Evolutionary conservation across 1,140 invertebrate genomes (phyloP).

Genomic region (Leptinotarsa texana): DNA sequence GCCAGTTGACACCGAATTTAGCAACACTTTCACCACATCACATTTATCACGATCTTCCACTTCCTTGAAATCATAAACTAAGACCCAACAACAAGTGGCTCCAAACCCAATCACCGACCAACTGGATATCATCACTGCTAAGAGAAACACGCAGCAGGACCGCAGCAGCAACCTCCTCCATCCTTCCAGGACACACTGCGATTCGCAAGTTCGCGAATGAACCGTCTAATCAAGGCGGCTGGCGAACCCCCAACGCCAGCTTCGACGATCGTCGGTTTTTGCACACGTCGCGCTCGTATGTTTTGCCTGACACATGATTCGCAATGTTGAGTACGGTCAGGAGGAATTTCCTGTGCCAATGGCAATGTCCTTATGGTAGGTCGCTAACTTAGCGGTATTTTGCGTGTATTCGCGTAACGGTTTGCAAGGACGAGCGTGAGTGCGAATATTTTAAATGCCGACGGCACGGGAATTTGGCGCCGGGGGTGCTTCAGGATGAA

Average conservation of each 20-base stretch:
- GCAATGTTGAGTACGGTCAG: conserved; percentile 53
- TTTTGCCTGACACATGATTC: conserved; percentile 42
- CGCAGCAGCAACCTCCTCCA: neutral
- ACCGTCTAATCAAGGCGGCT: neutral
- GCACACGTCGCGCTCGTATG: conserved; percentile 38
- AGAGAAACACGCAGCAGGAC: conserved; percentile 10
- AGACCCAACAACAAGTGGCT: no score
- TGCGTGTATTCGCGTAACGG: conserved; percentile 36
- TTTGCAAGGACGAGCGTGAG: conserved; percentile 20
- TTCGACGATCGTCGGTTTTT: conserved; percentile 33
- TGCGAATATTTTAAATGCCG: neutral
- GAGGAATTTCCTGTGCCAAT: conserved; percentile 43
- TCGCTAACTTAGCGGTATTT: conserved; percentile 50
- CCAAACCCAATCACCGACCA: neutral
- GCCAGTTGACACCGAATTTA: no score
- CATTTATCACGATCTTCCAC: no score
- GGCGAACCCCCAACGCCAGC: conserved; percentile 3
- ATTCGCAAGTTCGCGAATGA: conserved; percentile 16
- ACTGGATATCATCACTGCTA: neutral
- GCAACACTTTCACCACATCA: no score
- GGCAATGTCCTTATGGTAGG: conserved; percentile 53
- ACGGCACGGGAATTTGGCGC: conserved; percentile 1
- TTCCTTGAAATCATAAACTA: no score
- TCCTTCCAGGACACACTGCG: conserved; percentile 9
- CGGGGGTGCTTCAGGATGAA: neutral